phyloP scores from a whole-genome alignment of 2,113 vertebrate genomes.

The Nerophis lumbriciformis region DNA sequence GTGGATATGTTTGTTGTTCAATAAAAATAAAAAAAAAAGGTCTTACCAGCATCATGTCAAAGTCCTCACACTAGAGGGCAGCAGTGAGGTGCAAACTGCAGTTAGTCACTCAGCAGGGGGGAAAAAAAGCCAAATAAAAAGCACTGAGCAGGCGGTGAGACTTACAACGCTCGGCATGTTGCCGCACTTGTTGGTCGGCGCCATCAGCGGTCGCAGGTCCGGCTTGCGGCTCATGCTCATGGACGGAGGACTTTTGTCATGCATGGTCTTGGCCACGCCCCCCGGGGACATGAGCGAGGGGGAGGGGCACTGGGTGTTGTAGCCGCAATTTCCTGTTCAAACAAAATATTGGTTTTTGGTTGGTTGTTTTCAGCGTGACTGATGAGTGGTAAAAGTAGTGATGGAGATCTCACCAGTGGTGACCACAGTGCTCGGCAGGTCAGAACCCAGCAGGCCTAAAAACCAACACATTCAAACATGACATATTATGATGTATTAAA shows the following conservation, averaged over 20 bases:
- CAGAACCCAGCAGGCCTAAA: constrained; percentile 86
- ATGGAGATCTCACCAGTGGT: constrained; percentile 78
- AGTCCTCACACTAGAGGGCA: constrained; percentile 61
- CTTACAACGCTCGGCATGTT: constrained; percentile 89
- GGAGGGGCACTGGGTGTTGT: constrained; percentile 84
- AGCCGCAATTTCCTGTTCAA: constrained; percentile 79
- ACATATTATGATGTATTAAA: background rate
- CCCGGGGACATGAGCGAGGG: constrained; percentile 86
- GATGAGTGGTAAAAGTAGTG: background rate
- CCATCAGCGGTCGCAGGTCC: constrained; percentile 89
- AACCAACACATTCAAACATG: background rate
- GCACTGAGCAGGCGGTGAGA: background rate
- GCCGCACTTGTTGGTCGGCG: constrained; percentile 83
- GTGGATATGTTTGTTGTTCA: too few relatives aligned
- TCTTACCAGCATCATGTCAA: constrained; percentile 60
- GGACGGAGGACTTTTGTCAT: constrained; percentile 82
- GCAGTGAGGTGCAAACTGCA: constrained; percentile 27
- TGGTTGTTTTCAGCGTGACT: too few relatives aligned
- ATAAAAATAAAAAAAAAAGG: background rate
- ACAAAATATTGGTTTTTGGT: too few relatives aligned
- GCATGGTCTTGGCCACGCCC: constrained; percentile 84
- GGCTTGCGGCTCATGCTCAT: constrained; percentile 88
- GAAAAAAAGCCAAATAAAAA: background rate
- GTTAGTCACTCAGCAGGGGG: background rate
- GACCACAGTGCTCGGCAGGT: constrained; percentile 84